These are phyloP conservation scores for Poecilia picta DNA, from an alignment of 2,797 vertebrate species.

Conservation along the genomic window DNA sequence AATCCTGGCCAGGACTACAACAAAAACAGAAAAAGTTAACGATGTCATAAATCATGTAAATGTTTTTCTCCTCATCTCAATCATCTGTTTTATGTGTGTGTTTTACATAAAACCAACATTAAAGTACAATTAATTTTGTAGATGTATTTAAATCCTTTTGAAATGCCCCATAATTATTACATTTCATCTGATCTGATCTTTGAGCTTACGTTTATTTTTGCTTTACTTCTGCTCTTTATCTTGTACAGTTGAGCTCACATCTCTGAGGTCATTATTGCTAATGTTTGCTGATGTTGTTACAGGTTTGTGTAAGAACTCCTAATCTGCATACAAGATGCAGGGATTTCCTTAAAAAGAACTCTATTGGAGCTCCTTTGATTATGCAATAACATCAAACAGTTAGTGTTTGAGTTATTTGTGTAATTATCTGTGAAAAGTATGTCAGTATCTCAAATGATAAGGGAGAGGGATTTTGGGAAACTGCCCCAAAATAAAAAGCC, in stretches of 20 bases:
- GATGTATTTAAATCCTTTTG: neutral
- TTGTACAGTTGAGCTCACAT: constrained; percentile 4
- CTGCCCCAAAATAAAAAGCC: constrained; percentile 71
- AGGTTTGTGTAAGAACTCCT: constrained; percentile 18
- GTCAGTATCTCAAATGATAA: constrained; percentile 57
- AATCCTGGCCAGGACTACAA: too few species aligned
- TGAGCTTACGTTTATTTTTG: constrained; percentile 14
- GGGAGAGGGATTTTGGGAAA: constrained; percentile 55
- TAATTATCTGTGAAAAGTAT: constrained; percentile 50
- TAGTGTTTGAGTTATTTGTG: constrained; percentile 23
- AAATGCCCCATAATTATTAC: neutral
- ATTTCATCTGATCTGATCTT: constrained; percentile 37
- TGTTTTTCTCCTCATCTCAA: neutral
- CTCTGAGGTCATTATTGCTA: constrained; percentile 3
- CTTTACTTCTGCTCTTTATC: neutral
- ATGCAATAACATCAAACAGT: constrained; percentile 28
- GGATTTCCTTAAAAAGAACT: constrained; percentile 10
- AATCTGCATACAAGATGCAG: constrained; percentile 18
- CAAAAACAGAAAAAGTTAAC: too few species aligned
- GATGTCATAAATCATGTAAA: neutral
- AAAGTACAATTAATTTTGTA: neutral
- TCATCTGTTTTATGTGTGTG: neutral
- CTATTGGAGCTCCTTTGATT: constrained; percentile 4
- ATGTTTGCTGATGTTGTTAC: constrained; percentile 14
- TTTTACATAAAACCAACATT: neutral